Evolutionary conservation across 2,888 invertebrate species (phyloP).

Genomic region (Atethmia centrago): DNA sequence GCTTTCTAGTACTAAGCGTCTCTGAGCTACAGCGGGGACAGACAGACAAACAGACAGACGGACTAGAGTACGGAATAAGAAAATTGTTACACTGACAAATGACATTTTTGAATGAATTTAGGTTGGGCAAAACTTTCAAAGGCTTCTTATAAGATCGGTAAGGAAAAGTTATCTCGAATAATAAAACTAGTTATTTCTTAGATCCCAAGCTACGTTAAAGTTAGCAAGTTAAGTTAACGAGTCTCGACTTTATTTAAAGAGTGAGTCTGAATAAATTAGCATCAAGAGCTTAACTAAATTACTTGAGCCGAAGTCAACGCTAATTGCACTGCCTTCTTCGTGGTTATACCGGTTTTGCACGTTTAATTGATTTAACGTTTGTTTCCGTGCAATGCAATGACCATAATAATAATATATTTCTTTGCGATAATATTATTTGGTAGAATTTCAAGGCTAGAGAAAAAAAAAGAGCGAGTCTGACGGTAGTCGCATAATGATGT

Average conservation of each 20-base stretch:
- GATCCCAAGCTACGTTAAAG: no score
- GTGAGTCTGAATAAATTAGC: slow-evolving; percentile 17
- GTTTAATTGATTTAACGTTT: slow-evolving; percentile 6
- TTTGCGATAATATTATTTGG: background rate
- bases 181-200: background rate
- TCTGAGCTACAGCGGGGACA: no score
- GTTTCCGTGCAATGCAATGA: background rate
- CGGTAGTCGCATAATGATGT: no score
- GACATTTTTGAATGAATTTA: no score
- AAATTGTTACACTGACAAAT: no score
- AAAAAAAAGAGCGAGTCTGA: no score
- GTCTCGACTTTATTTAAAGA: background rate
- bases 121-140: background rate
- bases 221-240: no score
- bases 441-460: background rate
- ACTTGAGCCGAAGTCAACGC: background rate
- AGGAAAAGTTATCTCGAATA: background rate
- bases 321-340: slow-evolving; percentile 2
- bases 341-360: slow-evolving; percentile 1
- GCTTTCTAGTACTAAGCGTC: no score
- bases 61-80: no score
- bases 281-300: slow-evolving; percentile 17
- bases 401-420: slow-evolving; percentile 3
- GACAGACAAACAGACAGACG: no score
- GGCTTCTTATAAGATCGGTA: background rate